Evolutionary conservation across 2,113 vertebrate species (phyloP).

Genomic region (Lepus timidus): DNA sequence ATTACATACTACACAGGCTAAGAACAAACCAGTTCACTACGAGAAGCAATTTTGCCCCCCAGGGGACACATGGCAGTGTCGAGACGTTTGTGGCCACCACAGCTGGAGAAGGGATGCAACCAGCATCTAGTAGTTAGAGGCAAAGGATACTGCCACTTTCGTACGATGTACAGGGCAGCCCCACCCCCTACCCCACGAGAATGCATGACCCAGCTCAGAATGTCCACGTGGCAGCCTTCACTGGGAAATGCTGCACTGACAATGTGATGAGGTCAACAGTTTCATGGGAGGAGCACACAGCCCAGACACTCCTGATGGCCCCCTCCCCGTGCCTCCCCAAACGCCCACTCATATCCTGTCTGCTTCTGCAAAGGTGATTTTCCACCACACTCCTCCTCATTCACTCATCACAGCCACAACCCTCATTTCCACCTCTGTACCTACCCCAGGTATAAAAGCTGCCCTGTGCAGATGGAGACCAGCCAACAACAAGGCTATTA

Average conservation of each 20-base stretch:
- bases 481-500: not conserved
- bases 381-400: not conserved
- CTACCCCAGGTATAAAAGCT: not conserved
- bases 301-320: not conserved
- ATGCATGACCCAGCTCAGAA: not conserved
- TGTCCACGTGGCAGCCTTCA: accelerated
- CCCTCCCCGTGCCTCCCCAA: not conserved
- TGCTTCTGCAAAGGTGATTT: not conserved
- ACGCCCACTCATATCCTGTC: not conserved
- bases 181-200: accelerated
- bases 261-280: not conserved
- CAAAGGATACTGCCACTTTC: too few relatives aligned
- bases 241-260: not conserved
- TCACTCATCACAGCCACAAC: not conserved
- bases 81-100: not conserved
- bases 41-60: not conserved
- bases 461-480: not conserved
- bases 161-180: accelerated
- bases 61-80: not conserved
- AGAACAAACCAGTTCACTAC: not conserved
- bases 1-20: not conserved
- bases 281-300: not conserved
- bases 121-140: not conserved
- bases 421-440: not conserved
- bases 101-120: not conserved